Base-by-base conservation (phyloP, 2,113 vertebrate genomes). In the Corythornis madagascariensis region DNA sequence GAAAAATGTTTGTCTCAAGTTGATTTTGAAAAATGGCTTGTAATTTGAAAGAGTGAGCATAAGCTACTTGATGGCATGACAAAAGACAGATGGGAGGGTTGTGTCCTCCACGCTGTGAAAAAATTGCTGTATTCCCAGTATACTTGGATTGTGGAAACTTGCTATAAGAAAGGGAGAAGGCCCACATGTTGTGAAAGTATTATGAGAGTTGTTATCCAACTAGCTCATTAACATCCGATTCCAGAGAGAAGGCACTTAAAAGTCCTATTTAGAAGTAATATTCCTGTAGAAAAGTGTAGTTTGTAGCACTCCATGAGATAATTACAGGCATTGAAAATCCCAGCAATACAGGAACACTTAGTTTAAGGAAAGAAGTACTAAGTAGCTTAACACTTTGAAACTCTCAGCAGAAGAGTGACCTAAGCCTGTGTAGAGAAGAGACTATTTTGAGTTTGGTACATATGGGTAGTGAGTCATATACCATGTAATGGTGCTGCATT, bases 311-410 rank as follows among this genome's bases (percentile, higher is more conserved):
- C 26, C 4, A 1, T 28, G 94, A 79, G 70, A 55, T 95, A 80
- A 90, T 95, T 71, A 40, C 42, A 82, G 70, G 14, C 24, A 12
- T 31, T 76, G 40, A 25, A 89, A 90, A 86, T 45, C 61, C 73
- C 35, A 55, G 16, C 81, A 86, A 75, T 69, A n/a, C 31, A n/a
- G 83, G 43, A 95, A 33, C 47, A 16, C 52, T 91, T 71, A 31
- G 76, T 66, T 88, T 75, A 71, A 81, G 88, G 77, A 83, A 78
- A 78, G 86, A 19, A 82, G 77, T 63, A 43, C 71, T 90, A 84
- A 88, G 83, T 28, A 86, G 61, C 45, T 86, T 78, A 84, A 84
- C 77, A 33, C 38, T 88, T 81, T 5, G 8, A 45, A 45, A 76
- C 76, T 77, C 19, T n/a, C 16, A 21, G 75, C 53, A 47, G 72